Conservation (phyloP, 2,113 vertebrate genomes). For the Ceuthmochares aereus region DNA sequence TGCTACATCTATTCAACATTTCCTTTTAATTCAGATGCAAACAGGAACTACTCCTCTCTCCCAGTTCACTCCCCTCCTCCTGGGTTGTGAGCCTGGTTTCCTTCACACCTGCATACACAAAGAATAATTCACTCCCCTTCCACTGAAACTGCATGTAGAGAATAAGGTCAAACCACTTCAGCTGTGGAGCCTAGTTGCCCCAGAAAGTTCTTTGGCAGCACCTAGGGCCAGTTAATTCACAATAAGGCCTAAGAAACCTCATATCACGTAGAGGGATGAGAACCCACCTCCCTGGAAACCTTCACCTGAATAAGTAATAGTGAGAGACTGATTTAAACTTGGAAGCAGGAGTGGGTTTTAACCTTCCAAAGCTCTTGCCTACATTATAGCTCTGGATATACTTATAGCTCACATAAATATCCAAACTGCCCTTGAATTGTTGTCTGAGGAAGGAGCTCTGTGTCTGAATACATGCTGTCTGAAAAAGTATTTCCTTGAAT, state of each 20-base stretch:
- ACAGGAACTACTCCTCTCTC: neutral
- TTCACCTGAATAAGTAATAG: neutral
- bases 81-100: neutral
- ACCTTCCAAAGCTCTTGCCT: neutral
- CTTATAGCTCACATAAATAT: neutral
- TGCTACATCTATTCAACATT: neutral
- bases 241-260: neutral
- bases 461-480: neutral
- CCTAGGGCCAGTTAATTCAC: neutral
- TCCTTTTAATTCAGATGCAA: neutral
- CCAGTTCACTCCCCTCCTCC: neutral
- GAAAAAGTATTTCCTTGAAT: neutral
- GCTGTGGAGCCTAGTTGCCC: neutral
- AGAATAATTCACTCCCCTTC: neutral
- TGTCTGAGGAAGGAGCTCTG: neutral
- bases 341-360: neutral
- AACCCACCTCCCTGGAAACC: neutral
- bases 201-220: neutral
- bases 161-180: neutral
- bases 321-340: neutral
- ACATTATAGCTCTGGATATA: neutral
- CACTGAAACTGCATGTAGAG: neutral
- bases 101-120: fast-evolving
- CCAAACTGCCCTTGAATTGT: neutral
- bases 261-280: neutral